These are phyloP conservation scores for Gallirallus australis DNA, from an alignment of 2,797 vertebrate genomes.

Conservation along the genomic window DNA sequence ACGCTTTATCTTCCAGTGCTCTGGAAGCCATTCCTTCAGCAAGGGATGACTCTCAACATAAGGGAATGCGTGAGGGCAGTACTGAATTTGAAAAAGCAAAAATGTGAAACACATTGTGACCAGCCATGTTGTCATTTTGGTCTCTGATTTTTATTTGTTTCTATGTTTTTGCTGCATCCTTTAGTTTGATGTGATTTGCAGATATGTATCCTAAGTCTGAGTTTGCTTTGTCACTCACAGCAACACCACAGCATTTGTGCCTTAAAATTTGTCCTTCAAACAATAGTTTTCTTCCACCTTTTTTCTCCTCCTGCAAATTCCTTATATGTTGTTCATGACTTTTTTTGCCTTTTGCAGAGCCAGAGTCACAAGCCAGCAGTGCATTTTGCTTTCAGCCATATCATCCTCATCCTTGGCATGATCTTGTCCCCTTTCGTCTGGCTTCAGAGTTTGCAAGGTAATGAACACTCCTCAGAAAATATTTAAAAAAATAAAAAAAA, in stretches of 20 bases:
- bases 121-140: neutral
- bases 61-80: neutral
- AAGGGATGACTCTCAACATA: neutral
- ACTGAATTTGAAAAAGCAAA: neutral
- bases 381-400: neutral
- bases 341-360: neutral
- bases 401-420: neutral
- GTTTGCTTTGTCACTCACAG: neutral
- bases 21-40: neutral
- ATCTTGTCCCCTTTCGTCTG: neutral
- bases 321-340: neutral
- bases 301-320: neutral
- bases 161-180: neutral
- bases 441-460: neutral
- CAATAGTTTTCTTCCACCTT: neutral
- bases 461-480: neutral
- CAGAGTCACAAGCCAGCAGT: neutral
- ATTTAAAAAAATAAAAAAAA: neutral
- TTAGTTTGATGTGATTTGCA: neutral
- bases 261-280: neutral
- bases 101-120: neutral
- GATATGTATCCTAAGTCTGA: neutral
- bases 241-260: neutral
- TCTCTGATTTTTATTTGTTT: neutral
- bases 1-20: neutral